phyloP scores from a whole-genome alignment of 2,797 vertebrate genomes.

The Ptychobarbus kaznakovi region DNA sequence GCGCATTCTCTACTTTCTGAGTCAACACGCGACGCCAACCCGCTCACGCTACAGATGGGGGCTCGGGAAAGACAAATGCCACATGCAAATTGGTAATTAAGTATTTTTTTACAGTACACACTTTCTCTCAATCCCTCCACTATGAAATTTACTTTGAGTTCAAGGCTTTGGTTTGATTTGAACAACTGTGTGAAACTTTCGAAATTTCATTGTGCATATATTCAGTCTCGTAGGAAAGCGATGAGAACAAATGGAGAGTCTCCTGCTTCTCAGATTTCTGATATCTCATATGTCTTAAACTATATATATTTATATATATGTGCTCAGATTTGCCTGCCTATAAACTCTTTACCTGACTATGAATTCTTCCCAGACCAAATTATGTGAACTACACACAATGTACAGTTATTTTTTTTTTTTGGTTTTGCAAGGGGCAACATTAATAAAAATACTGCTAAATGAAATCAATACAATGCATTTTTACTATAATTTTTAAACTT shows the following conservation, averaged over 20 bases:
- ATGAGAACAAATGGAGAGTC: neutral
- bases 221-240: neutral
- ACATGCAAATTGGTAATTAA: neutral
- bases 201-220: neutral
- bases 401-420: neutral
- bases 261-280: neutral
- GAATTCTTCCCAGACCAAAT: neutral
- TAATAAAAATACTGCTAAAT: neutral
- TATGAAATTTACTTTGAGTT: conserved; percentile 4
- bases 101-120: neutral
- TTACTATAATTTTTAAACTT: neutral
- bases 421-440: neutral
- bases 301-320: no score
- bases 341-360: neutral
- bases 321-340: neutral
- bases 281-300: neutral
- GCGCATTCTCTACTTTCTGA: conserved; percentile 17
- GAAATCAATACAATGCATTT: neutral
- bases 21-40: conserved; percentile 24
- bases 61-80: conserved; percentile 6
- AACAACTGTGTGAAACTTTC: neutral
- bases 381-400: neutral
- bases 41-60: neutral
- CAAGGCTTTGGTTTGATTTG: conserved; percentile 11
- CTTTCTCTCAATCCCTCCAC: neutral